phyloP scores from a whole-genome alignment of 2,797 vertebrate species.

The Sebastiscus tertius region DNA sequence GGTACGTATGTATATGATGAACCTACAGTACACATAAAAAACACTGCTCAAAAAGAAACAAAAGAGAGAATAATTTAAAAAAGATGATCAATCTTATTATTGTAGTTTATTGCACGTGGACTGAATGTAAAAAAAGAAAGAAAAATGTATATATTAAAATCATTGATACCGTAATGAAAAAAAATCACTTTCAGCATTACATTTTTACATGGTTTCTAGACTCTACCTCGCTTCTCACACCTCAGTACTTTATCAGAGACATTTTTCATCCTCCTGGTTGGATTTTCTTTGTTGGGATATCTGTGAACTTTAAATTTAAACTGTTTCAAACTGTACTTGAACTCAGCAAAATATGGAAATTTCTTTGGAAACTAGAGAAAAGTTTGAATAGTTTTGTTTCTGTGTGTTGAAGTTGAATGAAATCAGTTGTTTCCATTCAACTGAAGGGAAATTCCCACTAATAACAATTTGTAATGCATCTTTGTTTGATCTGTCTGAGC shows the following conservation, averaged over 20 bases:
- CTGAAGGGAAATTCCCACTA: not conserved
- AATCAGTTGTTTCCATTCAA: not conserved
- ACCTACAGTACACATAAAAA: not conserved
- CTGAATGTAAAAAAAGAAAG: not conserved
- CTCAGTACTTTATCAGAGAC: not conserved
- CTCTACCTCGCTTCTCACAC: not conserved
- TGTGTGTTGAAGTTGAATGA: not conserved
- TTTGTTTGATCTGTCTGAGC: not conserved
- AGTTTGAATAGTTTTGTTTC: not conserved
- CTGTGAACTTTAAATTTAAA: not conserved
- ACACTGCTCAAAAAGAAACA: not conserved
- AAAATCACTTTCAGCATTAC: not conserved
- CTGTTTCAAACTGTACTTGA: slow-evolving; percentile 2
- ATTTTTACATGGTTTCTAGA: not conserved
- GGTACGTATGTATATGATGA: not conserved
- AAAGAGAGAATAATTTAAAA: not conserved
- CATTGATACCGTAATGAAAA: not conserved
- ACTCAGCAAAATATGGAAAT: slow-evolving; percentile 21
- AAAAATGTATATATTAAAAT: not conserved
- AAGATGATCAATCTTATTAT: not conserved
- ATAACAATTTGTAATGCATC: not conserved
- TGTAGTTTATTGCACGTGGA: not conserved
- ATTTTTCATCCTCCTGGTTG: not conserved
- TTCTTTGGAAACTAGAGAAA: not conserved
- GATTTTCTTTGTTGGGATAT: not conserved